Conservation (phyloP, 2,888 invertebrate species). For the Mactromeris polynyma region DNA sequence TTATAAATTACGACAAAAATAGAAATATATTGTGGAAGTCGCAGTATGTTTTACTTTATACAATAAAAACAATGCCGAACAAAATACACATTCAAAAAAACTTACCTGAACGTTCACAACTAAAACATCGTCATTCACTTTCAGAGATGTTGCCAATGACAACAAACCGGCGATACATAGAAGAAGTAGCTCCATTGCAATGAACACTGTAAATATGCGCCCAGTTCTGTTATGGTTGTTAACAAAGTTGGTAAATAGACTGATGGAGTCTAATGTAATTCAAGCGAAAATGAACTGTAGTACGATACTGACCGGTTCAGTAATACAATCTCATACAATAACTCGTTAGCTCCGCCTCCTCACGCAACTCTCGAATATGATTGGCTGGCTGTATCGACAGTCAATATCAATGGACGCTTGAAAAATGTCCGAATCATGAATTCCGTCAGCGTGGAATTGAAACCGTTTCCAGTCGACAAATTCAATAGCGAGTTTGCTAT, state of each 20-base stretch:
- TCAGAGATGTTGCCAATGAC: background rate
- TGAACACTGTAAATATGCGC: background rate
- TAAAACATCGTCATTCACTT: slow-evolving; percentile 11
- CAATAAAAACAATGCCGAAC: too few species aligned
- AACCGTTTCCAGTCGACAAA: background rate
- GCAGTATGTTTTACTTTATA: too few species aligned
- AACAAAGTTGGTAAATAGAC: background rate
- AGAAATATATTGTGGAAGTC: too few species aligned
- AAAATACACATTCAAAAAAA: background rate
- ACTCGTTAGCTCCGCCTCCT: background rate
- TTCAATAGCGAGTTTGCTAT: background rate
- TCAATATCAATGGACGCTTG: background rate
- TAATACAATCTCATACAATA: background rate
- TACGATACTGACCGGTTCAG: background rate
- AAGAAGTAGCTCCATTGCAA: slow-evolving; percentile 3
- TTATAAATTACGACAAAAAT: too few species aligned
- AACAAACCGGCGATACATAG: background rate
- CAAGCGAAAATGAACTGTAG: background rate
- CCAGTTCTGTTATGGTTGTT: background rate
- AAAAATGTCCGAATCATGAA: background rate
- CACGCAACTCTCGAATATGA: background rate
- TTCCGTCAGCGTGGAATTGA: slow-evolving; percentile 1
- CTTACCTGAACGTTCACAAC: slow-evolving; percentile 30
- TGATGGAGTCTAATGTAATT: background rate
- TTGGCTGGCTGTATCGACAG: slow-evolving; percentile 7